phyloP scores from a whole-genome alignment of 1,140 invertebrate species.

The Drosophila erecta region DNA sequence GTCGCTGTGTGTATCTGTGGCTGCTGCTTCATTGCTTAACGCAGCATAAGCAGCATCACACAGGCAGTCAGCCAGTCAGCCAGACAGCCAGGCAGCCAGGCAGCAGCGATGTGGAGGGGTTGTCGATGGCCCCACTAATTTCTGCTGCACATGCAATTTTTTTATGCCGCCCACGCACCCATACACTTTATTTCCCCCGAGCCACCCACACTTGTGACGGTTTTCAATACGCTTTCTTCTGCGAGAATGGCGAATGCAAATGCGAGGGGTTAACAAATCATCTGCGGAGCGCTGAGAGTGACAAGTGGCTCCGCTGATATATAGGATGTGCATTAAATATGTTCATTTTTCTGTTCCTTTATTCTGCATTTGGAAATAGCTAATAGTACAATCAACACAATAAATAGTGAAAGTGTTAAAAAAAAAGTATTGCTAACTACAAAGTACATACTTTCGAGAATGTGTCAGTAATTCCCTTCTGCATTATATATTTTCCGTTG shows the following conservation, averaged over 20 bases:
- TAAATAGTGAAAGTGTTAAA: no score
- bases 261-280: conserved; percentile 38
- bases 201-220: conserved; percentile 41
- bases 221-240: conserved; percentile 68
- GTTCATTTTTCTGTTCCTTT: not conserved
- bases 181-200: conserved; percentile 8
- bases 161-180: conserved; percentile 22
- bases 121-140: conserved; percentile 65
- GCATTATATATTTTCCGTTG: not conserved
- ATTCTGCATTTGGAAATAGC: not conserved
- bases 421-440: not conserved
- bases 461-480: no score
- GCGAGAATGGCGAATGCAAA: conserved; percentile 30
- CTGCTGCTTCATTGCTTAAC: conserved; percentile 72
- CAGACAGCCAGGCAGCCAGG: conserved; percentile 33
- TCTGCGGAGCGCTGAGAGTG: conserved; percentile 15
- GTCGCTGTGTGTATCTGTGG: conserved; percentile 25
- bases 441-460: not conserved
- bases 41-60: conserved; percentile 71
- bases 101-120: conserved; percentile 7
- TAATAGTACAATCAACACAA: no score
- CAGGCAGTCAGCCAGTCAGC: conserved; percentile 37
- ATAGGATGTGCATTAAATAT: not conserved
- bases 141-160: conserved; percentile 77
- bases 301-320: conserved; percentile 17